Percentiles rank a stretch among this genome's conserved stretches.
phyloP scores from a whole-genome alignment of 2,113 vertebrate genomes.

The Gila orcuttii region DNA sequence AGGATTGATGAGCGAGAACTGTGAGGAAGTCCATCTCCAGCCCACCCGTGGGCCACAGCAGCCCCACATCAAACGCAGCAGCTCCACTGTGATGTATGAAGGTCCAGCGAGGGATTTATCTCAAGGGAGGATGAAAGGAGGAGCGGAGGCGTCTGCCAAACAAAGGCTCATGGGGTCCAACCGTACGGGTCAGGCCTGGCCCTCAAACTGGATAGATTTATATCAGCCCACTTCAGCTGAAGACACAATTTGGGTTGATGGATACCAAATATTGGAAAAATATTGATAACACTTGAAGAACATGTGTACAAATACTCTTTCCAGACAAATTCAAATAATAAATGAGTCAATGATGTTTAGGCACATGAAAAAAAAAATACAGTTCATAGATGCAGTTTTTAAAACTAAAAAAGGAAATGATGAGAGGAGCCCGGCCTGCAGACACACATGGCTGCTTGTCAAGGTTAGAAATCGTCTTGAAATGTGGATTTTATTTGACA shows the following conservation, averaged over 20 bases:
- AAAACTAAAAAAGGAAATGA: too few relatives aligned
- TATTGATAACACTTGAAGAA: not conserved
- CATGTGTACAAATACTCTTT: not conserved
- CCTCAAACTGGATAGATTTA: slow-evolving; percentile 67
- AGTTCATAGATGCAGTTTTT: not conserved
- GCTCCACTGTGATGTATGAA: slow-evolving; percentile 77
- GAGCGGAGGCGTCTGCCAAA: slow-evolving; percentile 73
- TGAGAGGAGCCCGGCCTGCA: not conserved
- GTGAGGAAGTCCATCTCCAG: slow-evolving; percentile 55
- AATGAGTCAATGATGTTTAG: not conserved
- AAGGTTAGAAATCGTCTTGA: not conserved
- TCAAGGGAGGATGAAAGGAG: slow-evolving; percentile 78
- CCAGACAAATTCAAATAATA: not conserved
- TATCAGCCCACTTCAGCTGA: slow-evolving; percentile 38
- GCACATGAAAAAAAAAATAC: not conserved
- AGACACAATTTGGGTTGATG: slow-evolving; percentile 32
- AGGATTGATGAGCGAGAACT: slow-evolving; percentile 69
- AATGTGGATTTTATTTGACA: not conserved
- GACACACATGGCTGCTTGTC: not conserved
- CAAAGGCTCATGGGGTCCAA: slow-evolving; percentile 68
- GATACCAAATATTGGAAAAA: not conserved
- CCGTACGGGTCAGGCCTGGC: slow-evolving; percentile 66
- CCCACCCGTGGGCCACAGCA: slow-evolving; percentile 48
- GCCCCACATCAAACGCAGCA: slow-evolving; percentile 73
- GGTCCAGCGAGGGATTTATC: slow-evolving; percentile 79